Base-by-base conservation (phyloP, 2,113 vertebrate species). In the Corythaeola cristata region DNA sequence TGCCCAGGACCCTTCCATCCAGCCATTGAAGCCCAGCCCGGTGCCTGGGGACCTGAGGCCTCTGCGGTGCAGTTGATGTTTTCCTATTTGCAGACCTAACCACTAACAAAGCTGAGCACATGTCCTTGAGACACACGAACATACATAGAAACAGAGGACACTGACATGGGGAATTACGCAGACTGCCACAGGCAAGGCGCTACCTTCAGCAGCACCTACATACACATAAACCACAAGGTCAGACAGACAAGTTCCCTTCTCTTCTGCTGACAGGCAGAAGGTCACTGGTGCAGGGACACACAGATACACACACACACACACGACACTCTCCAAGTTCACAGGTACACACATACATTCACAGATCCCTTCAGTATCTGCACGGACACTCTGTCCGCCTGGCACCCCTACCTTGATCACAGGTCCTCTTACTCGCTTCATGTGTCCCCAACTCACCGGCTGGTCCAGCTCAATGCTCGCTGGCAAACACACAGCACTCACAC, bases 131-230 rank as follows among this genome's bases (percentile, higher is more conserved):
- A 26, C 17, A 30, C 52, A 66, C 13, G 18, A 18, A 56, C 6
- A 28, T 19, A 41, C 20, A 30, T 3, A n/a, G 6, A 53, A 8
- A 20, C 12, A 60, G 33, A 60, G 20, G 26, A n/a, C 28, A 23
- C 15, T 55, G 37, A 17, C 2, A 8, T 0, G 0, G 10, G 22
- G 4, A 1, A 33, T 37, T 58, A 30, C 0, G 2, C 1, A 7
- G 39, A 66, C 4, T 24, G 52, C 28, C 15, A 41, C 21, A 59
- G 64, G 37, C 26, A 67, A 50, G 24, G 12, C 1, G 2, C 24
- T 76, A 9, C 39, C 24, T 90, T 88, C 52, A 59, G 58, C 30
- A 64, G 11, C 53, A 73, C 16, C 13, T 17, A 8, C 11, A 6
- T 22, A 20, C 15, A 19, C 19, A 45, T 10, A 37, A 60, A 12